Evolutionary conservation across 2,113 vertebrate genomes (phyloP).

Genomic region (Lynx canadensis): DNA sequence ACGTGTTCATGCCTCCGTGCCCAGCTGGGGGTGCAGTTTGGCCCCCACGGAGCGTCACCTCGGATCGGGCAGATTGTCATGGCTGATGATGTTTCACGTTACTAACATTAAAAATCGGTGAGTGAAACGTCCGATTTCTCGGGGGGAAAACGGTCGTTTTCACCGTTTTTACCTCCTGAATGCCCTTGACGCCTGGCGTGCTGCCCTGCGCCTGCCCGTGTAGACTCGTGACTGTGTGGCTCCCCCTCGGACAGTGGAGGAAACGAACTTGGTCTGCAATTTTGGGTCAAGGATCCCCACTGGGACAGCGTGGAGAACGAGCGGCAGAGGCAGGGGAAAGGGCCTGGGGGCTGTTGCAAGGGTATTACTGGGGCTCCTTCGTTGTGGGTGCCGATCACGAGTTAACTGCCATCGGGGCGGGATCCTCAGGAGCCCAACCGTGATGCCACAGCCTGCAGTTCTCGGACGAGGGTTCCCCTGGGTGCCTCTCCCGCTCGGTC

Average conservation of each 20-base stretch:
- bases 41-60: no score
- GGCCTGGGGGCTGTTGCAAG: no score
- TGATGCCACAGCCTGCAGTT: not conserved
- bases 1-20: fast-evolving
- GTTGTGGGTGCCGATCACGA: fast-evolving
- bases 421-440: not conserved
- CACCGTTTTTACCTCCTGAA: fast-evolving
- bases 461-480: not conserved
- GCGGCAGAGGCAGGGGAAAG: not conserved
- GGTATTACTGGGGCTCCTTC: fast-evolving
- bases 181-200: not conserved
- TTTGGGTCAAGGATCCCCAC: not conserved
- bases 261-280: not conserved
- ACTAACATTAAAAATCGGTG: not conserved
- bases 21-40: fast-evolving
- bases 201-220: fast-evolving
- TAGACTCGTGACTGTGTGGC: fast-evolving
- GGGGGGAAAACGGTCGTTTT: not conserved
- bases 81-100: not conserved
- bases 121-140: not conserved
- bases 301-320: not conserved
- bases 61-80: fast-evolving
- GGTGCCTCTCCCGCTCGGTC: not conserved
- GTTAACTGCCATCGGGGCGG: fast-evolving
- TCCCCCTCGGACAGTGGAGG: not conserved